Evolutionary conservation across 2,888 invertebrate genomes (phyloP).

Genomic region (Drepana falcataria): DNA sequence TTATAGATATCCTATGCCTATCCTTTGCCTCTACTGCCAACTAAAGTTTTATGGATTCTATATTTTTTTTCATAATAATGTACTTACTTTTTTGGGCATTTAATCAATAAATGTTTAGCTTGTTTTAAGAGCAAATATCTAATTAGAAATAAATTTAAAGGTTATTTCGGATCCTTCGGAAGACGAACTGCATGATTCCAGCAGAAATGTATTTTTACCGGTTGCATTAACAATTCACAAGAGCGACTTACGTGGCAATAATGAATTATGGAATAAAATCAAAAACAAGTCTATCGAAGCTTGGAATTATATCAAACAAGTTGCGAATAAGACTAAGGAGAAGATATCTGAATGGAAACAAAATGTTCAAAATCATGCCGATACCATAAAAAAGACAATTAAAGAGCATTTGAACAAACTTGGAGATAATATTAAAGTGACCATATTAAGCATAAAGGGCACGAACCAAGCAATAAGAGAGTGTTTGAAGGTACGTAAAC

Average conservation of each 20-base stretch:
- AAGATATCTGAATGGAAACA: constrained; percentile 29
- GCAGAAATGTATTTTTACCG: not conserved
- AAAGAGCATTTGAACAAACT: constrained; percentile 24
- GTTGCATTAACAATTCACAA: constrained; percentile 9
- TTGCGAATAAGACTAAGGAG: constrained; percentile 29
- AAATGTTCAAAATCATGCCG: constrained; percentile 29
- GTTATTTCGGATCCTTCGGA: not conserved
- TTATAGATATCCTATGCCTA: too few relatives aligned
- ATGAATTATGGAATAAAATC: constrained; percentile 32
- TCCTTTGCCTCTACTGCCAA: too few relatives aligned
- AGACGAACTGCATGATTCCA: not conserved
- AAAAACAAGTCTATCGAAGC: constrained; percentile 29
- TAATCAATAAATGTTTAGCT: too few relatives aligned
- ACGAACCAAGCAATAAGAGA: constrained; percentile 27
- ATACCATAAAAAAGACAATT: constrained; percentile 20
- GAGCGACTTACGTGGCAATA: constrained; percentile 13
- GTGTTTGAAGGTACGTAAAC: constrained; percentile 36
- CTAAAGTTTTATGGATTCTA: too few relatives aligned
- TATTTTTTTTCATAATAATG: too few relatives aligned
- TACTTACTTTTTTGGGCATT: too few relatives aligned
- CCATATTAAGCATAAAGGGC: constrained; percentile 24
- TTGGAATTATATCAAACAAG: constrained; percentile 34
- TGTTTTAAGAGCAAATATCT: too few relatives aligned
- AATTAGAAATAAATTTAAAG: too few relatives aligned
- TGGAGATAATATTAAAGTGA: constrained; percentile 19